These are phyloP conservation scores for Drosophila emarginata DNA, from an alignment of 2,888 invertebrate genomes.

Conservation along the genomic window DNA sequence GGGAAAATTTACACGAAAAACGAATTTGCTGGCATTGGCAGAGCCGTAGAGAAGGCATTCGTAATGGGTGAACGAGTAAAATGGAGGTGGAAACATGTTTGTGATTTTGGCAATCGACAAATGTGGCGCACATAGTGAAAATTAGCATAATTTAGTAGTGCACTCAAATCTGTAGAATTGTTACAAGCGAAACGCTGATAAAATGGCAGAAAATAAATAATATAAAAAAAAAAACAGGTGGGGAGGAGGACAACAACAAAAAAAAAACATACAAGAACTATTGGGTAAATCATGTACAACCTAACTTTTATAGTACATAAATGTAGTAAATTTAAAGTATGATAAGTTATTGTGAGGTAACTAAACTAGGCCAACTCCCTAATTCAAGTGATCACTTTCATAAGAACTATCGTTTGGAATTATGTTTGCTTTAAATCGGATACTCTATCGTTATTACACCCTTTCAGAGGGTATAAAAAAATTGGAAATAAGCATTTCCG, in stretches of 20 bases:
- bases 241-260: too few relatives aligned
- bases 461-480: too few relatives aligned
- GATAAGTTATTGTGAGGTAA: too few relatives aligned
- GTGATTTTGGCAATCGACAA: constrained; percentile 71
- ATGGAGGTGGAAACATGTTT: constrained; percentile 47
- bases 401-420: background rate
- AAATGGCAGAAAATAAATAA: background rate
- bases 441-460: too few relatives aligned
- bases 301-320: background rate
- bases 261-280: background rate
- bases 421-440: too few relatives aligned
- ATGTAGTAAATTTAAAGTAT: background rate
- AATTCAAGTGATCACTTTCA: background rate
- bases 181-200: constrained; percentile 8
- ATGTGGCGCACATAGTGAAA: constrained; percentile 56
- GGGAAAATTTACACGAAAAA: constrained; percentile 50
- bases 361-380: too few relatives aligned
- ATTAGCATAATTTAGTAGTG: constrained; percentile 57
- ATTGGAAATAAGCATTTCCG: too few relatives aligned
- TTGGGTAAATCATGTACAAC: background rate
- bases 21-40: constrained; percentile 26
- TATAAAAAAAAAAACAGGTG: background rate
- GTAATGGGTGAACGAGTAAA: background rate
- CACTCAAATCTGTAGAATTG: constrained; percentile 13
- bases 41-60: background rate